These are phyloP conservation scores for Enoplosus armatus DNA, from an alignment of 2,797 vertebrate genomes.

Conservation along the genomic window DNA sequence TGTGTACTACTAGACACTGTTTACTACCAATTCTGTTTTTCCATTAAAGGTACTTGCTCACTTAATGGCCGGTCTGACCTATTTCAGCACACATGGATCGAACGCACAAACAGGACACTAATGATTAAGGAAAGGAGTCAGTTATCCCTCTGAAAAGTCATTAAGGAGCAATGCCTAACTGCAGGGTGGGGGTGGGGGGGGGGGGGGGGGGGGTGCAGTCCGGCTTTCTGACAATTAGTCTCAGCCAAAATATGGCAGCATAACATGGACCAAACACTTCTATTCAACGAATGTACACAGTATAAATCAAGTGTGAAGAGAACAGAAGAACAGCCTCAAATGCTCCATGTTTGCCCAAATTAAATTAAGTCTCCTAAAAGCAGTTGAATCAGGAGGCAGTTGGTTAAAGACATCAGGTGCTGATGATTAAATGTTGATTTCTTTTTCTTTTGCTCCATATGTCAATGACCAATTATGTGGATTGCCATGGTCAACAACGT, in stretches of 20 bases:
- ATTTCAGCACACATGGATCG: constrained; percentile 3
- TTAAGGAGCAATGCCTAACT: too few species aligned
- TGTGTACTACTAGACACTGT: constrained; percentile 23
- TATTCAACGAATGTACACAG: background rate
- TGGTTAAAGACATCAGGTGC: background rate
- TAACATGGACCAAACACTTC: background rate
- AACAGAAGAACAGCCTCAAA: background rate
- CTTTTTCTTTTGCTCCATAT: background rate
- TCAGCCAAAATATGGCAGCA: background rate
- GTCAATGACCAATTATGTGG: background rate
- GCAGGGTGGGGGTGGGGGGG: too few species aligned
- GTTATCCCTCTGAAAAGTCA: too few species aligned
- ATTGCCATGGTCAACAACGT: background rate
- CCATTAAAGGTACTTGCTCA: constrained; percentile 29
- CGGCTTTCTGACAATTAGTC: too few species aligned
- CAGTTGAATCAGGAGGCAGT: background rate
- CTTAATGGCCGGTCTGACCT: constrained; percentile 23
- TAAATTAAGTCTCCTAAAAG: background rate
- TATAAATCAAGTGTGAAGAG: background rate
- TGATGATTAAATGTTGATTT: background rate
- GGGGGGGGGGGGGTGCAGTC: too few species aligned
- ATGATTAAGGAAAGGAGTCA: too few species aligned
- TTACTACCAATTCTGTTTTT: constrained; percentile 39
- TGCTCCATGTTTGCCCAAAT: background rate
- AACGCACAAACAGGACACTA: too few species aligned